These are phyloP conservation scores for Neotragus moschatus DNA, from an alignment of 2,113 vertebrate genomes.

Conservation along the genomic window DNA sequence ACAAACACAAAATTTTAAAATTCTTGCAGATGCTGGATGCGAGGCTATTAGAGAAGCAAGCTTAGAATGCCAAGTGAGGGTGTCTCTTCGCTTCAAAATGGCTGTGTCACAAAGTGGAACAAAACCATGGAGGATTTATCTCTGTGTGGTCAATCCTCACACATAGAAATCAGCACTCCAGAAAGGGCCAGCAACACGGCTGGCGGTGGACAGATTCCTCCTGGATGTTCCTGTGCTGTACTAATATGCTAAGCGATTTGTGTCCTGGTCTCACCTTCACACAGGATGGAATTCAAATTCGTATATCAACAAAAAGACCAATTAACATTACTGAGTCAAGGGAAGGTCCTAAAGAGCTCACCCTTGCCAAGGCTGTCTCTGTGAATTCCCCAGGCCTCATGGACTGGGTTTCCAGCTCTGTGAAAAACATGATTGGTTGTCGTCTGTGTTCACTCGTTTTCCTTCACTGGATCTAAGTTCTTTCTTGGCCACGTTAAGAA, in stretches of 20 bases:
- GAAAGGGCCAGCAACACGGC: background rate
- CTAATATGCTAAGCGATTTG: background rate
- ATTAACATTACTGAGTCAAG: background rate
- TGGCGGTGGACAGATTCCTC: background rate
- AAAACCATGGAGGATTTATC: background rate
- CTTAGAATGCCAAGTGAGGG: background rate
- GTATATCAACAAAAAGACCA: background rate
- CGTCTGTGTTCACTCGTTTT: background rate
- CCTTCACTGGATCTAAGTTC: background rate
- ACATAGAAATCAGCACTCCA: background rate
- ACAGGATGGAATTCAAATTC: background rate
- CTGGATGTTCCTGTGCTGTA: background rate
- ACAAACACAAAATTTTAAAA: background rate
- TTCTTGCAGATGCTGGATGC: background rate
- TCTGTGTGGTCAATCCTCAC: background rate
- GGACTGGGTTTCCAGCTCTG: background rate
- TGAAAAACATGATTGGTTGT: background rate
- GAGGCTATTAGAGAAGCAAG: background rate
- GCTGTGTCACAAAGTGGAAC: background rate
- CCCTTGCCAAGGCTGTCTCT: background rate
- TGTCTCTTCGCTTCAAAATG: background rate
- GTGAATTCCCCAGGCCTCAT: background rate
- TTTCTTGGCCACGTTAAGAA: conserved; percentile 9
- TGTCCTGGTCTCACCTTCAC: background rate
- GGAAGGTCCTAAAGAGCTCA: background rate